phyloP scores from a whole-genome alignment of 1,140 invertebrate species.

The Pemphigus obesinymphae region DNA sequence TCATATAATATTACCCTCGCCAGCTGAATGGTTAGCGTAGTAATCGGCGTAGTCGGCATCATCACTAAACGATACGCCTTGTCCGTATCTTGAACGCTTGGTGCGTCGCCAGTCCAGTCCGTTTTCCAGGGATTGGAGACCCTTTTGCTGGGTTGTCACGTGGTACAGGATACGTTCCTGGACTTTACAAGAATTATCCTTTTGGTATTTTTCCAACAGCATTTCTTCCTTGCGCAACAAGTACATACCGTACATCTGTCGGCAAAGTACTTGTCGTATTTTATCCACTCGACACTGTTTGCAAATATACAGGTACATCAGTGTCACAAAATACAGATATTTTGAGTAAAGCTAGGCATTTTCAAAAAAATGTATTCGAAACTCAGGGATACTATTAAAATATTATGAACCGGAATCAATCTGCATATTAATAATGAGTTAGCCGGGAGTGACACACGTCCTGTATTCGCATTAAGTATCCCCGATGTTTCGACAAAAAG shows the following conservation, averaged over 20 bases:
- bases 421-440: too few relatives aligned
- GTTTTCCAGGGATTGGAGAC: neutral
- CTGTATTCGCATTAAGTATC: too few relatives aligned
- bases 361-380: too few relatives aligned
- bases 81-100: neutral
- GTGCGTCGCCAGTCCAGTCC: constrained; percentile 30
- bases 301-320: too few relatives aligned
- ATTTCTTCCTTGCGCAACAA: constrained; percentile 1
- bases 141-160: neutral
- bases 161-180: neutral
- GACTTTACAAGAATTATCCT: too few relatives aligned
- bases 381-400: too few relatives aligned
- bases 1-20: neutral
- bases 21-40: neutral
- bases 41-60: constrained; percentile 20
- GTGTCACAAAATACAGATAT: too few relatives aligned
- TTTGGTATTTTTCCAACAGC: neutral
- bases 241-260: constrained; percentile 17
- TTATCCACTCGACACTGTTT: neutral
- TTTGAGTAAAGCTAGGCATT: too few relatives aligned
- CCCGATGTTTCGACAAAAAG: too few relatives aligned
- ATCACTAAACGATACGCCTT: constrained; percentile 18
- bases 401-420: too few relatives aligned
- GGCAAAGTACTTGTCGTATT: neutral
- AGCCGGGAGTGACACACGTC: too few relatives aligned